Conservation (phyloP, 2,113 vertebrate genomes). For the Coturnix japonica region DNA sequence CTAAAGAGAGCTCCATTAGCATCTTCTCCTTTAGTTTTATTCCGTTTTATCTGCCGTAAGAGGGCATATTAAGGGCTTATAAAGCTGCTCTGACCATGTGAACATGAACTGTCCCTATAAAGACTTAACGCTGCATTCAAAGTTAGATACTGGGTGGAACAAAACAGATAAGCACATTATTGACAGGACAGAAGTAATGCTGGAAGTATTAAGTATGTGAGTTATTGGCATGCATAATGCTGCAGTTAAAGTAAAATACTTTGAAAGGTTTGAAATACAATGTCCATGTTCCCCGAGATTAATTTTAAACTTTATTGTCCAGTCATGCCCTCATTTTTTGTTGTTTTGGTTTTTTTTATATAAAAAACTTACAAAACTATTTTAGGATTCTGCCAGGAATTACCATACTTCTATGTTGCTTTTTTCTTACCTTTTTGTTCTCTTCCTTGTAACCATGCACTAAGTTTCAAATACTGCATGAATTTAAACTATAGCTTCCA, state of each 20-base stretch:
- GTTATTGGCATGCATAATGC: slow-evolving; percentile 6
- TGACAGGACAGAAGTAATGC: neutral
- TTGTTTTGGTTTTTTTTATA: slow-evolving; percentile 31
- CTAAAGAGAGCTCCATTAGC: slow-evolving; percentile 96
- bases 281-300: neutral
- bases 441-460: slow-evolving; percentile 75
- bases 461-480: slow-evolving; percentile 80
- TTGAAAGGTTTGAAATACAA: slow-evolving; percentile 57
- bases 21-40: slow-evolving; percentile 86
- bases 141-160: slow-evolving; percentile 46
- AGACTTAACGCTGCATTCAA: slow-evolving; percentile 33
- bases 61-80: slow-evolving; percentile 79
- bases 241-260: slow-evolving; percentile 29
- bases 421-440: slow-evolving; percentile 72
- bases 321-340: slow-evolving; percentile 30
- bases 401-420: slow-evolving; percentile 40
- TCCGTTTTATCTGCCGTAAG: slow-evolving; percentile 81
- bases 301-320: slow-evolving; percentile 44
- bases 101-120: slow-evolving; percentile 48
- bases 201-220: neutral
- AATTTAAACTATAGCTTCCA: slow-evolving; percentile 84
- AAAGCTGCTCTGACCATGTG: slow-evolving; percentile 66
- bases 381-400: slow-evolving; percentile 67
- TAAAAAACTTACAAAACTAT: slow-evolving; percentile 58
- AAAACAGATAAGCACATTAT: slow-evolving; percentile 14